phyloP scores from a whole-genome alignment of 2,888 invertebrate species.

The Trichopria drosophilae region DNA sequence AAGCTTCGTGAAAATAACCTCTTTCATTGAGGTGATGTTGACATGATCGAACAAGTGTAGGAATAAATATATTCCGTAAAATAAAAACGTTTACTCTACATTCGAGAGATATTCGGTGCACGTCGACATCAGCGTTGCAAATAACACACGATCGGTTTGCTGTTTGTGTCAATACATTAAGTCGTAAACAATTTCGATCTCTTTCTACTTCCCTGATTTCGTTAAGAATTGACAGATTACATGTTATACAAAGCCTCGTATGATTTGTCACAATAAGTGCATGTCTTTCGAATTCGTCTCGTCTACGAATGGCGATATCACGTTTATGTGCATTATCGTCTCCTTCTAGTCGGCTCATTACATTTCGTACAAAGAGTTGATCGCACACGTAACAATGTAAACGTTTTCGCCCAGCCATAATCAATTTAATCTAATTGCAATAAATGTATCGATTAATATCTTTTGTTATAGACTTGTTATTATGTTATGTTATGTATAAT shows the following conservation, averaged over 20 bases:
- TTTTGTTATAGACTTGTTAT: no score
- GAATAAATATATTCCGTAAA: constrained; percentile 15
- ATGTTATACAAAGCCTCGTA: neutral
- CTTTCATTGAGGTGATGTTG: constrained; percentile 24
- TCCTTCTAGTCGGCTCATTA: no score
- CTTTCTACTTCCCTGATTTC: neutral
- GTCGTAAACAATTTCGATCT: constrained; percentile 13
- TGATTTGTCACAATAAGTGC: neutral
- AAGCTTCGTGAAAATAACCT: constrained; percentile 10
- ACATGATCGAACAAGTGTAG: constrained; percentile 21
- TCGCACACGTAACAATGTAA: no score
- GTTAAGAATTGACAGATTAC: neutral
- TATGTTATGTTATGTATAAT: no score
- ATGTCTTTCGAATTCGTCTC: neutral
- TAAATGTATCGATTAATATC: no score
- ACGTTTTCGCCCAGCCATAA: no score
- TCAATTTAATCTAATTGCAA: no score
- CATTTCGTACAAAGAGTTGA: no score
- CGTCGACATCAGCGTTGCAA: constrained; percentile 20
- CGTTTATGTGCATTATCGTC: no score
- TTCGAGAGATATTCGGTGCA: constrained; percentile 17
- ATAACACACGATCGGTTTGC: constrained; percentile 12
- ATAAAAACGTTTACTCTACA: constrained; percentile 23
- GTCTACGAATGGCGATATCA: neutral
- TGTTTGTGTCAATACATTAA: constrained; percentile 21